Conservation (phyloP, 64 coral and sea anemone species). For the Actinia equina region DNA sequence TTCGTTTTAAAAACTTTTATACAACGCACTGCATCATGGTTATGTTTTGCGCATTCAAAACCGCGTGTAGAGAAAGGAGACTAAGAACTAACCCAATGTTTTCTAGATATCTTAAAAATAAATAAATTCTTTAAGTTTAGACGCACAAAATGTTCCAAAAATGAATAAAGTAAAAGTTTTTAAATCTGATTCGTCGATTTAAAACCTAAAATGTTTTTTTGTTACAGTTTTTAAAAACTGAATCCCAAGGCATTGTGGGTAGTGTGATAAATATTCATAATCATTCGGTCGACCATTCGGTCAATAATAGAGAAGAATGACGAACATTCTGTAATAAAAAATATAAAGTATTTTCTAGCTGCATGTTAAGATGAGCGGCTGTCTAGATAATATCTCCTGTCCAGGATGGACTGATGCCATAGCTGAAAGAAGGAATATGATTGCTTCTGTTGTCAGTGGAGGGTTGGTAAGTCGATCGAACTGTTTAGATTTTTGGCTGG, state of each 20-base stretch:
- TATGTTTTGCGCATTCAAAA: too few species aligned
- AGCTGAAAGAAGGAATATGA: conserved; percentile 72
- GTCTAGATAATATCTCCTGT: conserved; percentile 76
- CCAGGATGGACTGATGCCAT: conserved; percentile 70
- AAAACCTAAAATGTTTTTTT: neutral
- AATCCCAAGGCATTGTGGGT: conserved; percentile 25
- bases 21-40: too few species aligned
- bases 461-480: conserved; percentile 53
- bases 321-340: neutral
- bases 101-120: too few species aligned
- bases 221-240: neutral
- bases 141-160: too few species aligned
- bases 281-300: too few species aligned
- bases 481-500: neutral
- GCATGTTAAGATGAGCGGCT: conserved; percentile 79
- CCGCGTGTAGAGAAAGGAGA: too few species aligned
- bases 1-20: too few species aligned
- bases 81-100: too few species aligned
- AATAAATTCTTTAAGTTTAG: too few species aligned
- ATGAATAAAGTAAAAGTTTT: too few species aligned
- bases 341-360: neutral
- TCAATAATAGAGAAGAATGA: neutral
- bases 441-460: conserved; percentile 70
- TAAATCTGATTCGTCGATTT: too few species aligned
- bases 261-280: neutral